Conservation (phyloP, 1,140 invertebrate genomes). For the Drosophila pseudoobscura region DNA sequence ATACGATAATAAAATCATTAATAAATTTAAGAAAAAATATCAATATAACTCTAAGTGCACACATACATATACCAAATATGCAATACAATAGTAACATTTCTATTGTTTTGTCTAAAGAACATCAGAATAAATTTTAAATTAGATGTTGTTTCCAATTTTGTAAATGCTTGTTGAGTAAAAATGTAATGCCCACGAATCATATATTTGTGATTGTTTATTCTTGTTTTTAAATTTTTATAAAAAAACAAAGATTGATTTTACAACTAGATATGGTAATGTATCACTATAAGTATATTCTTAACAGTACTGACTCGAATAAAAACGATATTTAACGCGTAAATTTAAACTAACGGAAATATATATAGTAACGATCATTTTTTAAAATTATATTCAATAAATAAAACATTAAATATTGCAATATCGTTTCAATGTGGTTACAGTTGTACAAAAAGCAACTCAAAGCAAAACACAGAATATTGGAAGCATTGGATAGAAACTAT, state of each 20-base stretch:
- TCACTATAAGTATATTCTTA: constrained; percentile 3
- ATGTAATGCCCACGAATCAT: background rate
- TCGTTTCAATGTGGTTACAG: constrained; percentile 17
- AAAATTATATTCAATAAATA: constrained; percentile 1
- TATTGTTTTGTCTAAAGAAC: too few species aligned
- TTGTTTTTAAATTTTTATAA: too few species aligned
- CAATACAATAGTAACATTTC: background rate
- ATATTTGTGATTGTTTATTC: too few species aligned
- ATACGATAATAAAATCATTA: background rate
- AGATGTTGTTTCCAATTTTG: background rate
- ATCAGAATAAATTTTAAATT: too few species aligned
- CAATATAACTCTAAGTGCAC: background rate
- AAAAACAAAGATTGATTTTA: too few species aligned
- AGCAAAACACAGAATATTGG: constrained; percentile 61
- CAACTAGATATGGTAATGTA: too few species aligned
- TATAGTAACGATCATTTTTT: constrained; percentile 5
- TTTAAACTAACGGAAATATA: background rate
- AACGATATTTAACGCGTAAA: background rate
- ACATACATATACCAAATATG: background rate
- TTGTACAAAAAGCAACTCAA: constrained; percentile 29
- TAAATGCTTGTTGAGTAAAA: background rate
- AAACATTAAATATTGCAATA: constrained; percentile 61
- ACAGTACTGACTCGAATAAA: constrained; percentile 1
- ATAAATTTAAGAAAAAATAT: background rate
- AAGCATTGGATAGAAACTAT: constrained; percentile 52